Conservation (phyloP, 2,888 invertebrate species). For the Spodoptera picta region DNA sequence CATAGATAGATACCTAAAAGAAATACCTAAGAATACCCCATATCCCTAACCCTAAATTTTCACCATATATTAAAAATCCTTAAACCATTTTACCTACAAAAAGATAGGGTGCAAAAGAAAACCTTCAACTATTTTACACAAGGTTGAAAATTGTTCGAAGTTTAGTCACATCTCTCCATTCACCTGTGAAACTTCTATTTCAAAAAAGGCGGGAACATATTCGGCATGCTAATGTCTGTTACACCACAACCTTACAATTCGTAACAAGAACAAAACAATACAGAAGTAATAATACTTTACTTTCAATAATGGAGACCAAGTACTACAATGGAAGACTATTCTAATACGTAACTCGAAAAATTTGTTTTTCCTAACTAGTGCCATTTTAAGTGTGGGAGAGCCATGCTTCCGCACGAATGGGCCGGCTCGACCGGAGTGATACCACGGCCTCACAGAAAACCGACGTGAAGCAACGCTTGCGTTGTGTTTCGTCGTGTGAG, state of each 20-base stretch:
- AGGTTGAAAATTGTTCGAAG: slow-evolving; percentile 22
- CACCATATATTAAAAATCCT: background rate
- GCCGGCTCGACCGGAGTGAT: too few species aligned
- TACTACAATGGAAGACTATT: too few species aligned
- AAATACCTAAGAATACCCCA: background rate
- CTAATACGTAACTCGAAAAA: too few species aligned
- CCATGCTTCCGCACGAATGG: too few species aligned
- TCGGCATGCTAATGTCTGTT: slow-evolving; percentile 17
- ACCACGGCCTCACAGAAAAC: too few species aligned
- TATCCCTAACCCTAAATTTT: background rate
- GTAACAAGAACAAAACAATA: background rate
- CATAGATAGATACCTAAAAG: background rate
- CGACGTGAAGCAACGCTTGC: too few species aligned
- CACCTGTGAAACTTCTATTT: slow-evolving; percentile 15
- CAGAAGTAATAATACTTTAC: too few species aligned
- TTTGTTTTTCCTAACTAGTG: too few species aligned
- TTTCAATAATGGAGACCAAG: too few species aligned
- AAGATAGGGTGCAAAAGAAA: slow-evolving; percentile 6
- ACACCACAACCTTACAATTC: slow-evolving; percentile 2
- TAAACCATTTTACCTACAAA: slow-evolving; percentile 2
- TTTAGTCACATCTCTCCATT: slow-evolving; percentile 25
- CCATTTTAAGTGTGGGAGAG: too few species aligned
- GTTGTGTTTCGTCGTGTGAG: too few species aligned
- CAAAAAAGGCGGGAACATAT: slow-evolving; percentile 30
- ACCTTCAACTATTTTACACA: slow-evolving; percentile 11